Evolutionary conservation across 2,113 vertebrate genomes (phyloP).

Genomic region (Galeopterus variegatus): DNA sequence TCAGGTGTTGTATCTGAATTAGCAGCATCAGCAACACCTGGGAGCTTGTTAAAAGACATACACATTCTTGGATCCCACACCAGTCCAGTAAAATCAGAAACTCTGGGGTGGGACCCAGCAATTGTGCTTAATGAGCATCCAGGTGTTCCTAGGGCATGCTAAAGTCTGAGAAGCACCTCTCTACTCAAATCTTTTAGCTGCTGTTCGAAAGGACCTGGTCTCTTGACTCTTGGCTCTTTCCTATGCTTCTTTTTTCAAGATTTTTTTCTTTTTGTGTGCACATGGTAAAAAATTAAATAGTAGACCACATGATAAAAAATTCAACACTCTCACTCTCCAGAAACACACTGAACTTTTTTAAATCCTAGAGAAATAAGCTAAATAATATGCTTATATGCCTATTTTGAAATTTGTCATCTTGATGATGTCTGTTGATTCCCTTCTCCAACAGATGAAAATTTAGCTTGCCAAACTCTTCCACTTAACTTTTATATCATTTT

Average conservation of each 20-base stretch:
- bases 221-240: background rate
- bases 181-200: background rate
- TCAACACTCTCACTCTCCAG: background rate
- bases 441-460: background rate
- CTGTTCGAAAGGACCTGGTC: no score
- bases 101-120: background rate
- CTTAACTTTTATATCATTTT: constrained; percentile 26
- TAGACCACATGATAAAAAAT: background rate
- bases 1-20: background rate
- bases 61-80: background rate
- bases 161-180: background rate
- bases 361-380: background rate
- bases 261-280: constrained; percentile 31
- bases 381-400: background rate
- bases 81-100: background rate
- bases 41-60: background rate
- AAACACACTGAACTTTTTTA: background rate
- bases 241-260: background rate
- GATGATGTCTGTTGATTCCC: background rate
- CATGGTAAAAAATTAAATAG: constrained; percentile 22
- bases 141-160: background rate
- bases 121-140: background rate
- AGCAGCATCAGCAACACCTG: background rate
- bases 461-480: background rate
- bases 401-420: constrained; percentile 12